Percentiles rank a stretch among this genome's conserved stretches.
phyloP scores from a whole-genome alignment of 2,888 invertebrate species.

The Synanthedon myopaeformis region DNA sequence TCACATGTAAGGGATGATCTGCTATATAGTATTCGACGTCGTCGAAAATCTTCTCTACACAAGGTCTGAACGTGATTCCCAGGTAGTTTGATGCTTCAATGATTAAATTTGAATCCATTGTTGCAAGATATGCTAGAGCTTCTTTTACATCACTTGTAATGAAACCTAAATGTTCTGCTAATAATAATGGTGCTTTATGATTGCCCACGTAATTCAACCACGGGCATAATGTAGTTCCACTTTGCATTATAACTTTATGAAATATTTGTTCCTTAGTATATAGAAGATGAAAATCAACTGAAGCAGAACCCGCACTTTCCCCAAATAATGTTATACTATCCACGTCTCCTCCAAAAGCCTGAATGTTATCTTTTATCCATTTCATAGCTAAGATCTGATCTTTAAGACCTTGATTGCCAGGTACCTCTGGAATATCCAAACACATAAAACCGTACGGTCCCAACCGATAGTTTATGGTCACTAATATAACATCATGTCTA shows the following conservation, averaged over 20 bases:
- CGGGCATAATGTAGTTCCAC: conserved; percentile 13
- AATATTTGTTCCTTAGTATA: conserved; percentile 6
- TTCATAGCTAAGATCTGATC: conserved; percentile 33
- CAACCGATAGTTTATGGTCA: conserved; percentile 35
- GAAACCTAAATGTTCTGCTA: conserved; percentile 21
- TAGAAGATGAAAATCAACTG: conserved; percentile 29
- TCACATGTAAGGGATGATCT: conserved; percentile 3
- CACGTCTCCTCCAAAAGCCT: conserved; percentile 34
- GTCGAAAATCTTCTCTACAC: conserved; percentile 12
- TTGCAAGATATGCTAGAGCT: conserved; percentile 17
- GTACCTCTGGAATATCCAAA: conserved; percentile 28
- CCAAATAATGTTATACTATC: conserved; percentile 37
- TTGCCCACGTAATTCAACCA: conserved; percentile 10
- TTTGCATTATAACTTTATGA: conserved; percentile 20
- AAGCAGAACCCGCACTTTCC: conserved; percentile 34
- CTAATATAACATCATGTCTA: conserved; percentile 8
- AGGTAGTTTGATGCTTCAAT: conserved; percentile 1
- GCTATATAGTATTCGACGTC: conserved; percentile 9
- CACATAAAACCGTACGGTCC: conserved; percentile 52
- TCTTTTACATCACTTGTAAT: conserved; percentile 14
- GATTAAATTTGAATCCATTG: conserved; percentile 3
- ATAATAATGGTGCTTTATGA: conserved; percentile 9
- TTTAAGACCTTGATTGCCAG: conserved; percentile 46
- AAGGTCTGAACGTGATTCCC: conserved; percentile 2
- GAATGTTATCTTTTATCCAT: conserved; percentile 37